Conservation (phyloP, 2,113 vertebrate species). For the Bungarus multicinctus region DNA sequence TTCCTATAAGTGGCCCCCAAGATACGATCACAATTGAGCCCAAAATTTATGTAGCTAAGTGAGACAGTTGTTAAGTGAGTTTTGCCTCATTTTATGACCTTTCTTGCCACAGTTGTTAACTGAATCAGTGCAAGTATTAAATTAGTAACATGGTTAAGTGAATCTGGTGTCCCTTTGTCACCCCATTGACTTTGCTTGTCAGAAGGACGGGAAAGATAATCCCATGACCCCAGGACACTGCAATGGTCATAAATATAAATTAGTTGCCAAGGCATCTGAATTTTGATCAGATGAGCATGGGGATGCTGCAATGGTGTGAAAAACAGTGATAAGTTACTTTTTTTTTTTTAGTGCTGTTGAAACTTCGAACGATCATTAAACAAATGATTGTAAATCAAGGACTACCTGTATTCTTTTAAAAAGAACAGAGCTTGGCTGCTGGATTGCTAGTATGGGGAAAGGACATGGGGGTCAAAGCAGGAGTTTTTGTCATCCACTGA, state of each 20-base stretch:
- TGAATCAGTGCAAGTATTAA: not conserved
- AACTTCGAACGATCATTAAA: not conserved
- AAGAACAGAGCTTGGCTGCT: not conserved
- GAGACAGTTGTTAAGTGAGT: not conserved
- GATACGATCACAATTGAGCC: not conserved
- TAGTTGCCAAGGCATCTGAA: not conserved
- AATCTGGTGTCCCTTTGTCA: not conserved
- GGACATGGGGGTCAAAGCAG: not conserved
- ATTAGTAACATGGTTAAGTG: not conserved
- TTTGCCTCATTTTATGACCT: not conserved
- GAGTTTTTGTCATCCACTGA: not conserved
- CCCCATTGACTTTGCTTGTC: not conserved
- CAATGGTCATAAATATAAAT: not conserved
- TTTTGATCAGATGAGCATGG: not conserved
- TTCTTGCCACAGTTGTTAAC: not conserved
- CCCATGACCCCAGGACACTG: not conserved
- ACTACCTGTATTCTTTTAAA: not conserved
- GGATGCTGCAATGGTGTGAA: not conserved
- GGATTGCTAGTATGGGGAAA: not conserved
- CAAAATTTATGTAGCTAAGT: not conserved
- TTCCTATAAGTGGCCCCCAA: not conserved
- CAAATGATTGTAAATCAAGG: not conserved
- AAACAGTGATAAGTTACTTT: not conserved
- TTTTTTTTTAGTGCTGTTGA: not conserved
- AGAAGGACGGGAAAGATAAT: not conserved